A percentile compares a stretch with the other conserved stretches of the same genome.
Evolutionary conservation across 2,888 invertebrate genomes (phyloP).

Genomic region (Serripes groenlandicus): DNA sequence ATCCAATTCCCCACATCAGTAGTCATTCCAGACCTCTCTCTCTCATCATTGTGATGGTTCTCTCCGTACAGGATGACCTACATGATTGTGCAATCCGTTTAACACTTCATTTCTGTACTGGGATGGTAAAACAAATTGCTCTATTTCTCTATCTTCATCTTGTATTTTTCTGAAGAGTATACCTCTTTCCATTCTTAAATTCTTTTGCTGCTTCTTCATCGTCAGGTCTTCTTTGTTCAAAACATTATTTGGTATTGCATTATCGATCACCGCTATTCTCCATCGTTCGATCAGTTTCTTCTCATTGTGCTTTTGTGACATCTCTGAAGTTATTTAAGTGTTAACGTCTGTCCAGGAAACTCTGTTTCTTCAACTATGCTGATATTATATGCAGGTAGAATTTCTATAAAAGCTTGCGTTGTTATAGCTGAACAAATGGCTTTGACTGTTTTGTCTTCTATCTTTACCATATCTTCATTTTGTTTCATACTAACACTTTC

Average conservation of each 20-base stretch:
- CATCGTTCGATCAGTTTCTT: not conserved
- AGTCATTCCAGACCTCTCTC: constrained; percentile 8
- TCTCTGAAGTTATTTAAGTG: not conserved
- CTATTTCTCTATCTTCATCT: not conserved
- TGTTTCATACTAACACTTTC: not conserved
- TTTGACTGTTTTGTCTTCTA: constrained; percentile 21
- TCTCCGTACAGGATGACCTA: not conserved
- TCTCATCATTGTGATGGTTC: not conserved
- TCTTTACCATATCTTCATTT: not conserved
- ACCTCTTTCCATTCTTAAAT: constrained; percentile 3
- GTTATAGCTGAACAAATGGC: constrained; percentile 12
- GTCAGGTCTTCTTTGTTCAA: not conserved
- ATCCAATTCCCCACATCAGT: not conserved
- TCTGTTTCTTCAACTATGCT: not conserved
- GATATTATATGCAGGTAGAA: not conserved
- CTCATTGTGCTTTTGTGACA: not conserved
- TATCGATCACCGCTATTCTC: constrained; percentile 5
- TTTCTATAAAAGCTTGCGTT: constrained; percentile 2
- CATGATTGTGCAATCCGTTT: constrained; percentile 2
- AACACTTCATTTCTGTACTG: not conserved
- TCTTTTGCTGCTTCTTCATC: not conserved
- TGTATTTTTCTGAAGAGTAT: not conserved
- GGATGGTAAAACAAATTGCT: not conserved
- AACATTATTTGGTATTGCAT: not conserved
- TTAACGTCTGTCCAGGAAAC: not conserved